Conservation (phyloP, 2,797 vertebrate genomes). For the Cephalopachus bancanus region DNA sequence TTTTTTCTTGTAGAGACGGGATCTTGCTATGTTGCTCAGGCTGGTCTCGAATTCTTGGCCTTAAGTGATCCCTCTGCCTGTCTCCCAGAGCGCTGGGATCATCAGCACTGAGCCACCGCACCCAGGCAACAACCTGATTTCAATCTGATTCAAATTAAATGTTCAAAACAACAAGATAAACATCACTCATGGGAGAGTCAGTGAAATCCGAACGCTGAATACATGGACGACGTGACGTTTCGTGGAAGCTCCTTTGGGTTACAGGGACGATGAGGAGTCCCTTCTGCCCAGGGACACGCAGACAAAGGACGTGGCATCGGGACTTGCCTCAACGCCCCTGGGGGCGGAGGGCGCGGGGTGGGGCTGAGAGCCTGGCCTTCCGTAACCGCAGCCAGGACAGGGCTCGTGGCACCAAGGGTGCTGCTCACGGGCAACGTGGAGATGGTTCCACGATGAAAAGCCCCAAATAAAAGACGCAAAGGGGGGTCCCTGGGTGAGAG, state of each 20-base stretch:
- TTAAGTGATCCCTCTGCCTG: too few relatives aligned
- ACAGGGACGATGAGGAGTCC: background rate
- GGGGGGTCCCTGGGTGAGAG: background rate
- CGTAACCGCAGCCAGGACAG: accelerated
- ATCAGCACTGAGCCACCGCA: too few relatives aligned
- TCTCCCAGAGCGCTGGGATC: too few relatives aligned
- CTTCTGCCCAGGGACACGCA: background rate
- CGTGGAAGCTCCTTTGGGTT: background rate
- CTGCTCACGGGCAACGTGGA: background rate
- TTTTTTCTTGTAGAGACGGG: too few relatives aligned
- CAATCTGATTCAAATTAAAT: background rate
- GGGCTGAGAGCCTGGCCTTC: background rate
- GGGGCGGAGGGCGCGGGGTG: background rate
- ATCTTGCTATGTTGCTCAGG: too few relatives aligned
- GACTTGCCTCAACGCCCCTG: background rate
- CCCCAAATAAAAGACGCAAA: background rate
- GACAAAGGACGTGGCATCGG: too few relatives aligned
- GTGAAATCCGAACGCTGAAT: background rate
- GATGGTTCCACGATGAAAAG: background rate
- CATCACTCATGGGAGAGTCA: background rate
- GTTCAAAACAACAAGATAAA: background rate
- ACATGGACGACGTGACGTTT: background rate
- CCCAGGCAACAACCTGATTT: too few relatives aligned
- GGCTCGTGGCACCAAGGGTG: background rate
- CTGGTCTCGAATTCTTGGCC: too few relatives aligned